Percentiles rank a stretch among this genome's conserved stretches.
phyloP scores from a whole-genome alignment of 1,140 invertebrate genomes.

The Neodiprion pinetum region DNA sequence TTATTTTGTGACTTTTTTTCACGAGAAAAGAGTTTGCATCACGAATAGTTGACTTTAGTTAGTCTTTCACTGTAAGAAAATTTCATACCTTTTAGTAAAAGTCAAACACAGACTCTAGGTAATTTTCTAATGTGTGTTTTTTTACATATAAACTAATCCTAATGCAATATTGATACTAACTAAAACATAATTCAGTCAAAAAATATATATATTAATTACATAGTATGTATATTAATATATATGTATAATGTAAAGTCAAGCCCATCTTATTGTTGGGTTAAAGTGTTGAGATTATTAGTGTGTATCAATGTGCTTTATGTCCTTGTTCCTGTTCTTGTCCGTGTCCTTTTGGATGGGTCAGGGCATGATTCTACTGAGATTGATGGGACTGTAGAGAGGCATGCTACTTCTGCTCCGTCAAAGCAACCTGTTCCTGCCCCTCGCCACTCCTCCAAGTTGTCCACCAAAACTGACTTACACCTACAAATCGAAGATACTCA shows the following conservation, averaged over 20 bases:
- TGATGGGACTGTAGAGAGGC: conserved; percentile 62
- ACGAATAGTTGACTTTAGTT: not conserved
- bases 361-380: conserved; percentile 62
- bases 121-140: conserved; percentile 50
- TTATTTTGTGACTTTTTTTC: too few species aligned
- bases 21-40: too few species aligned
- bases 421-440: conserved; percentile 58
- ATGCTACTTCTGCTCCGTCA: conserved; percentile 59
- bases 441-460: conserved; percentile 51
- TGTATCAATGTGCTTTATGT: conserved; percentile 65
- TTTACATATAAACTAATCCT: conserved; percentile 52
- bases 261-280: conserved; percentile 53
- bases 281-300: conserved; percentile 55
- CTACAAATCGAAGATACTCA: conserved; percentile 47
- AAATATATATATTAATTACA: conserved; percentile 19
- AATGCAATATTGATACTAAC: conserved; percentile 55
- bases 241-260: conserved; percentile 23
- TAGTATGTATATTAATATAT: conserved; percentile 26
- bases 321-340: conserved; percentile 63
- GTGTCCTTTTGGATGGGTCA: conserved; percentile 62
- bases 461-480: conserved; percentile 50
- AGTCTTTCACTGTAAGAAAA: not conserved
- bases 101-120: conserved; percentile 50
- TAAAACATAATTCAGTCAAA: conserved; percentile 36
- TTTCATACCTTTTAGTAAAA: conserved; percentile 54